Evolutionary conservation across 92 coral and sea anemone genomes (phyloP), one percentile per base, ranked within the genome.

Genomic region (Palythoa grandiflora): DNA sequence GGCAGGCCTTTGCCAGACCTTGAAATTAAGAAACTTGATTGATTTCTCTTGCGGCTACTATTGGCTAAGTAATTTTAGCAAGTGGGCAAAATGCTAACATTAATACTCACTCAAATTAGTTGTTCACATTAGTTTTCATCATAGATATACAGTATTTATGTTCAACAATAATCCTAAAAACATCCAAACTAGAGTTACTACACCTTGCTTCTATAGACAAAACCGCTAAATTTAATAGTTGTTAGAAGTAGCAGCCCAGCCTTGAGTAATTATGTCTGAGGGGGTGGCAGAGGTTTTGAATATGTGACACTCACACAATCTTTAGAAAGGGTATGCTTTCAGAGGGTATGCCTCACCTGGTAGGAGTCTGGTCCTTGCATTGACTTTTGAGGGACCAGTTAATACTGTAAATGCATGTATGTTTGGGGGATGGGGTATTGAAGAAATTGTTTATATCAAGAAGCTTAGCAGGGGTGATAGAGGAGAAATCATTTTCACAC

Each of bases 311-410:
- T 39, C 40, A 68, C 68, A 61, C 68, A 61, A 61, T 61, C 68
- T 61, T 10, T 74, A 74, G 78, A 74, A 74, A 74, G 78, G 78
- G 78, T 74, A 44, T 74, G 57, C 78, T 74, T 74, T 40, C 55
- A 44, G 40, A 74, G 57, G 68, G 68, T 61, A 74, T 17, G 78
- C 78, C 78, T 74, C 55, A 74, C 78, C 78, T 74, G 57, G 78
- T 74, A 44, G 78, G 59, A 47, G 78, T 74, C 78, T 74, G 15
- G 73, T 68, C 73, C 73, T 68, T 68, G 38, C 40, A 13, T 74
- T 74, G 78, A 74, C 78, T 74, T 74, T 74, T 74, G 57, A 74
- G 78, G 78, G 54, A 74, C 78, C 78, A 74, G 78, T 74, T 74
- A 74, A 74, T 74, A 47, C 78, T n/a, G 59, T 74, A 74, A 74